phyloP scores from a whole-genome alignment of 2,888 invertebrate species.

The Noctuana brunneofusca region DNA sequence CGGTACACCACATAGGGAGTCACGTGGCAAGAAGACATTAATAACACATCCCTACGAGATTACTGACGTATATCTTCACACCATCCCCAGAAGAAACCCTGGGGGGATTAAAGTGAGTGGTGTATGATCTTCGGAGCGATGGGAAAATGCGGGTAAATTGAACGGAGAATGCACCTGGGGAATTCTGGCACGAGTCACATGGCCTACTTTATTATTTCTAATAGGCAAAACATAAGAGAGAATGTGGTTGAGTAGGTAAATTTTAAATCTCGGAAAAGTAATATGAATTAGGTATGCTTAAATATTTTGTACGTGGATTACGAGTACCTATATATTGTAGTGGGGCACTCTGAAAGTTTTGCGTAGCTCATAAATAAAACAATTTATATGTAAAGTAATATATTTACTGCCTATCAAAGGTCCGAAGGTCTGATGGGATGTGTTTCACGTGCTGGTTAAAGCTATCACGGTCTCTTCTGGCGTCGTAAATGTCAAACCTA shows the following conservation, averaged over 20 bases:
- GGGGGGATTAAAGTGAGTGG: conserved; percentile 9
- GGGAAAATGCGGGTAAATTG: conserved; percentile 12
- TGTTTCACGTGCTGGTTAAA: no score
- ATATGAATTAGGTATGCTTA: not conserved
- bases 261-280: not conserved
- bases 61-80: conserved; percentile 2
- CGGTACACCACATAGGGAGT: no score
- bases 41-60: not conserved
- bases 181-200: conserved; percentile 5
- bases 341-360: no score
- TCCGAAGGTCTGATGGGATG: no score
- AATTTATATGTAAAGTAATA: no score
- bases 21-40: no score
- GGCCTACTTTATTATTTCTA: conserved; percentile 16
- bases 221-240: not conserved
- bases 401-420: no score
- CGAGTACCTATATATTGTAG: no score
- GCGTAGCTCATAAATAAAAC: no score
- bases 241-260: not conserved
- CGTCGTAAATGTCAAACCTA: no score
- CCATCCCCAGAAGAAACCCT: conserved; percentile 6
- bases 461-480: no score
- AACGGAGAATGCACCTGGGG: conserved; percentile 22
- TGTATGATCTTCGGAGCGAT: conserved; percentile 5
- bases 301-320: no score